phyloP scores from a whole-genome alignment of 2,113 vertebrate species.

The Campylomormyrus tamandua region DNA sequence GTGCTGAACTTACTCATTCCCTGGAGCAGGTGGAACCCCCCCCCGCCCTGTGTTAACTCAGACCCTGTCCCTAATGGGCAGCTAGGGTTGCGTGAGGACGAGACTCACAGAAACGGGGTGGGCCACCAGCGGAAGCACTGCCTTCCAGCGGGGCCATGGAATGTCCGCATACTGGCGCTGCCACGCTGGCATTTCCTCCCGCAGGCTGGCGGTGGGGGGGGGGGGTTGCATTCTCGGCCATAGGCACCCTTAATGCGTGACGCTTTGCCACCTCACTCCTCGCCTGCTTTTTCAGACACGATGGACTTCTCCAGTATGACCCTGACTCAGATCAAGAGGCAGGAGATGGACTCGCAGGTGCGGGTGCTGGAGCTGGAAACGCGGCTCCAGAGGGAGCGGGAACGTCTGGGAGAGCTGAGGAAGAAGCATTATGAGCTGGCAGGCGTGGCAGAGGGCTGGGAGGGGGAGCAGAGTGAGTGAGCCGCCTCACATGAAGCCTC shows the following conservation, averaged over 20 bases:
- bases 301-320: conserved; percentile 93
- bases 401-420: conserved; percentile 80
- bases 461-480: conserved; percentile 41
- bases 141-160: not conserved
- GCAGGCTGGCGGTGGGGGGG: not conserved
- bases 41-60: not conserved
- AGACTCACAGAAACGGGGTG: not conserved
- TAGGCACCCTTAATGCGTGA: not conserved
- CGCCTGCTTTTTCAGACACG: conserved; percentile 53
- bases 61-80: not conserved
- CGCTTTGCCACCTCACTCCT: not conserved
- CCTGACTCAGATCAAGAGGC: conserved; percentile 88
- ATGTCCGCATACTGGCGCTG: not conserved
- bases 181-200: not conserved
- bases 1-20: not conserved
- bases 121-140: not conserved
- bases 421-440: conserved; percentile 85
- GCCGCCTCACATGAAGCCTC: not conserved
- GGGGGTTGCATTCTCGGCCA: too few species aligned
- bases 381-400: conserved; percentile 78
- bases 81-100: not conserved
- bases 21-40: not conserved
- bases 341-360: conserved; percentile 96
- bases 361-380: conserved; percentile 86
- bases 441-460: conserved; percentile 68